phyloP scores from a whole-genome alignment of 2,797 vertebrate species.

The Protonibea diacanthus region DNA sequence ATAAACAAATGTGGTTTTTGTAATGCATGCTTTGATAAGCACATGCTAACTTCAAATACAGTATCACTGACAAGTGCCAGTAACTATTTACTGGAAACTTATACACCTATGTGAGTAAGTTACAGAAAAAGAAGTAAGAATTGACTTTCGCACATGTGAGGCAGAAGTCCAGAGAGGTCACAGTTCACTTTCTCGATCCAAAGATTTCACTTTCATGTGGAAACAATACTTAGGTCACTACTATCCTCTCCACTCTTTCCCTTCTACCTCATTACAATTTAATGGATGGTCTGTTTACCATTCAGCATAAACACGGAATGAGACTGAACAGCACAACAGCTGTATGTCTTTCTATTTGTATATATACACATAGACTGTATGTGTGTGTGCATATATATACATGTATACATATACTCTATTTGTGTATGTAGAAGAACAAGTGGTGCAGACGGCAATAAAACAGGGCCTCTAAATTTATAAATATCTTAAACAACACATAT shows the following conservation, averaged over 20 bases:
- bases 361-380: slow-evolving; percentile 1
- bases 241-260: slow-evolving; percentile 32
- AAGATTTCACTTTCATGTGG: slow-evolving; percentile 72
- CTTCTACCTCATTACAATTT: slow-evolving; percentile 47
- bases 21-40: slow-evolving; percentile 26
- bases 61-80: not conserved
- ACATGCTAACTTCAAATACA: not conserved
- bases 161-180: slow-evolving; percentile 48
- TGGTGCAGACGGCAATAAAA: slow-evolving; percentile 8
- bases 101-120: not conserved
- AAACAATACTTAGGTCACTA: slow-evolving; percentile 64
- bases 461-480: not conserved
- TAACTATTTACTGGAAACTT: not conserved
- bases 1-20: slow-evolving; percentile 49
- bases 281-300: slow-evolving; percentile 72
- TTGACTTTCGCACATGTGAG: slow-evolving; percentile 34
- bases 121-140: slow-evolving; percentile 19
- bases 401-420: not conserved
- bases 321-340: slow-evolving; percentile 19
- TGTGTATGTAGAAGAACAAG: slow-evolving; percentile 10
- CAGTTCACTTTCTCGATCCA: slow-evolving; percentile 36
- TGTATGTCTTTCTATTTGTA: slow-evolving; percentile 13
- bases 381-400: slow-evolving; percentile 2
- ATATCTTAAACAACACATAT: slow-evolving; percentile 5
- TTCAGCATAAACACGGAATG: slow-evolving; percentile 59